A percentile compares a stretch with the other conserved stretches of the same genome.
phyloP scores from a whole-genome alignment of 2,113 vertebrate genomes.

The Spermophilus dauricus region DNA sequence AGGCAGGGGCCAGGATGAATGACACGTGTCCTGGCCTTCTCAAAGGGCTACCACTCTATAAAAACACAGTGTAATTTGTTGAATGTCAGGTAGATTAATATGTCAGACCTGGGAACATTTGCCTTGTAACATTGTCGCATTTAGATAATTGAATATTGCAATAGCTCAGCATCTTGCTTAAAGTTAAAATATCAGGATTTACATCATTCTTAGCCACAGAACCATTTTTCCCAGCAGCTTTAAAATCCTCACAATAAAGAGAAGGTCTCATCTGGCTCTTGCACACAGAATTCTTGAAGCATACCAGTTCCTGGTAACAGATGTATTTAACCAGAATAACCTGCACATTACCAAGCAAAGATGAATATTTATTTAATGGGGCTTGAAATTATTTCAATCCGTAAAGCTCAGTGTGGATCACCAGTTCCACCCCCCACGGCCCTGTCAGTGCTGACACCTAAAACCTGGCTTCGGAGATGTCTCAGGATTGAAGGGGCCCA shows the following conservation, averaged over 20 bases:
- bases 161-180: too few relatives aligned
- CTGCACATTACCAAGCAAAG: constrained; percentile 33
- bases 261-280: neutral
- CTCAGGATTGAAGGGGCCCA: too few relatives aligned
- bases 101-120: too few relatives aligned
- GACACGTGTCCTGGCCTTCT: too few relatives aligned
- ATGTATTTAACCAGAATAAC: constrained; percentile 25
- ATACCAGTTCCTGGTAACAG: constrained; percentile 2
- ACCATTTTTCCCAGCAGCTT: neutral
- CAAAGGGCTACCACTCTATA: too few relatives aligned
- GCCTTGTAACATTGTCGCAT: too few relatives aligned
- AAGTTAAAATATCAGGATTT: too few relatives aligned
- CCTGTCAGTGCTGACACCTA: neutral
- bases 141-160: too few relatives aligned
- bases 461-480: neutral
- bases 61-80: too few relatives aligned
- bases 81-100: too few relatives aligned
- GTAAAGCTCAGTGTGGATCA: constrained; percentile 41
- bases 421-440: neutral
- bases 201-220: too few relatives aligned
- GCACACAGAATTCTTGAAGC: neutral
- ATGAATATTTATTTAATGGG: constrained; percentile 54
- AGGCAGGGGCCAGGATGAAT: too few relatives aligned
- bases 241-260: neutral
- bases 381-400: constrained; percentile 60